Conservation (phyloP, 1,140 invertebrate genomes). For the Leguminivora glycinivorella region DNA sequence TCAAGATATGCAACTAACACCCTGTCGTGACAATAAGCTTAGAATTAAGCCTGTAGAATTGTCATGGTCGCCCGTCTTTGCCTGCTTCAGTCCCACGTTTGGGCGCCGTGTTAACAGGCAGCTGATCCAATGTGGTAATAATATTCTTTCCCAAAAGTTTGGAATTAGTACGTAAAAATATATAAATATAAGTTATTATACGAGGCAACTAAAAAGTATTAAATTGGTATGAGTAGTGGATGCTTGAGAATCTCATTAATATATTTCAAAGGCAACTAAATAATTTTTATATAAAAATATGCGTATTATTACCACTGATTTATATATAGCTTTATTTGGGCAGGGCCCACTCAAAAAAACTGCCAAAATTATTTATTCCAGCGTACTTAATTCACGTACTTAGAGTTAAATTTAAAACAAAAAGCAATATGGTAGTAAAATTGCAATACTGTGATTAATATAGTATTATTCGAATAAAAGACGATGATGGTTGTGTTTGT, state of each 20-base stretch:
- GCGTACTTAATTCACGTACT: slow-evolving; percentile 28
- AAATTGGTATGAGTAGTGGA: neutral
- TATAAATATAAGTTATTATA: slow-evolving; percentile 3
- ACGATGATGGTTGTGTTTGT: slow-evolving; percentile 76
- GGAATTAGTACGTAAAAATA: neutral
- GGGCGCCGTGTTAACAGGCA: slow-evolving; percentile 33
- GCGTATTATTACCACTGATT: slow-evolving; percentile 17
- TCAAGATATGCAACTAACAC: slow-evolving; percentile 74
- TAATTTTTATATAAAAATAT: neutral
- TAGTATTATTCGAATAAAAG: slow-evolving; percentile 70
- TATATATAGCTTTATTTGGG: slow-evolving; percentile 13
- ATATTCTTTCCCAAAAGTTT: slow-evolving; percentile 7
- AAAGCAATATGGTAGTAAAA: slow-evolving; percentile 63
- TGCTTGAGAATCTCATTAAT: neutral
- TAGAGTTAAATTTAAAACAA: slow-evolving; percentile 11
- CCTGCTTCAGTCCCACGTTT: slow-evolving; percentile 39
- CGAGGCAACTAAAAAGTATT: neutral
- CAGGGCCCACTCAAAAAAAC: slow-evolving; percentile 1
- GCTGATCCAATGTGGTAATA: slow-evolving; percentile 29
- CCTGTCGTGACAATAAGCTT: slow-evolving; percentile 70
- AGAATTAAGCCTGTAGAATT: slow-evolving; percentile 58
- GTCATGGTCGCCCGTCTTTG: slow-evolving; percentile 57
- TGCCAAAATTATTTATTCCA: slow-evolving; percentile 20
- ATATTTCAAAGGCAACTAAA: neutral
- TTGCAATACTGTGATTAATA: slow-evolving; percentile 67